phyloP scores from a whole-genome alignment of 2,888 invertebrate species.

The Nomada fucata region DNA sequence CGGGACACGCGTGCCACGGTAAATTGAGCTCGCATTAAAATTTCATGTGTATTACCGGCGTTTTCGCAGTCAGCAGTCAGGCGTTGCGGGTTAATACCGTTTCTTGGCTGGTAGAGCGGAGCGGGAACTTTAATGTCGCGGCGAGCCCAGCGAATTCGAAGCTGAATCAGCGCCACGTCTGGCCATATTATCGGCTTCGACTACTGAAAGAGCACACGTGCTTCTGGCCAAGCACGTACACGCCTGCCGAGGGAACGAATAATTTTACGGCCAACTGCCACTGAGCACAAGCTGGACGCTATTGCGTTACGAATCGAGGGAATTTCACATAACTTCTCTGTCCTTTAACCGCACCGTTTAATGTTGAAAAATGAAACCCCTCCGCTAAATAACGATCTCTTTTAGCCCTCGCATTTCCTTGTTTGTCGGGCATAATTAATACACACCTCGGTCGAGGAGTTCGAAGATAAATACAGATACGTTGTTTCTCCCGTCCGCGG shows the following conservation, averaged over 20 bases:
- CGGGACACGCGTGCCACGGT: conserved; percentile 13
- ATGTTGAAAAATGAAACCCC: neutral
- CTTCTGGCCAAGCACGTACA: conserved; percentile 58
- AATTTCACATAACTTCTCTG: conserved; percentile 4
- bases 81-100: conserved; percentile 38
- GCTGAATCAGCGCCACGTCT: conserved; percentile 60
- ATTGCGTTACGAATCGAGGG: neutral
- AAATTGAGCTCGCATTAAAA: conserved; percentile 39
- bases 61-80: conserved; percentile 53
- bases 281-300: no score
- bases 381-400: neutral
- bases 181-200: conserved; percentile 63
- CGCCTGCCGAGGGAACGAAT: conserved; percentile 31
- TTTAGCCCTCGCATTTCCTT: neutral
- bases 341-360: neutral
- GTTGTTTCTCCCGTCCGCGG: neutral
- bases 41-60: conserved; percentile 33
- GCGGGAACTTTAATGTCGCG: conserved; percentile 42
- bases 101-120: conserved; percentile 50
- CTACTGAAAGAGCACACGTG: conserved; percentile 64
- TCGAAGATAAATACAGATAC: neutral
- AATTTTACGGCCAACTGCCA: conserved; percentile 36
- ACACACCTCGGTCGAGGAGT: neutral
- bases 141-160: conserved; percentile 38
- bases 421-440: conserved; percentile 11